Base-by-base conservation (phyloP, 2,888 invertebrate species). In the Cyrtodaria siliqua region DNA sequence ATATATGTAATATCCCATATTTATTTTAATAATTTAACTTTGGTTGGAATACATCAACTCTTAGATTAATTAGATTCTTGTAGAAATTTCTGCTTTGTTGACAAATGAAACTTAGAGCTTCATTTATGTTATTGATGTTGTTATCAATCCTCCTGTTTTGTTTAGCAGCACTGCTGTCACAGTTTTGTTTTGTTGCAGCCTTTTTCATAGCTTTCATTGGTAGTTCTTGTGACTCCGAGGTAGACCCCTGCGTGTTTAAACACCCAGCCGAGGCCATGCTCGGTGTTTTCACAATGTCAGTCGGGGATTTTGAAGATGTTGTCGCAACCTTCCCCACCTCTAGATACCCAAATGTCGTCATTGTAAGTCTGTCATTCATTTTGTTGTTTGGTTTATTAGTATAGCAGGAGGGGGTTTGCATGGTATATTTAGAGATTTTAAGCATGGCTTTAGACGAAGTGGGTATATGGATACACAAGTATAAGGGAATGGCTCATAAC, bases 261-360 rank as follows among this genome's bases (percentile, higher is more conserved):
- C 87, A 97, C 44, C 97, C 98, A 0, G 96, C 97, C 94, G 99
- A 99, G 93, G 97, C 98, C 24, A 95, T 99, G 44, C 97, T 99
- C 95, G 98, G 98, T 0, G 98, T 99, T 97, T 99, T 99, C 93
- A 95, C 99, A 56, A 99, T 99, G 97, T 99, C 99, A 0, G 95
- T 99, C 88, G 98, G 98, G 1, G 98, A 98, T 85, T 99, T 99
- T 93, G 98, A 97, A 0, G 97, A 98, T 91, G 97, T 98, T 91
- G 99, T 97, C 90, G 95, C 95, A 26, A 97, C 97, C 0, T 97
- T 99, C 92, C 96, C 96, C 84, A 95, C 96, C 85, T 97, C 98
- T 0, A 96, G 96, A 89, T 97, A 98, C 92, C 64, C 87, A 75
- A 70, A 87, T 80, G 96, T 97, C 89, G 97, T 97, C 8, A 98